A percentile compares a stretch with the other conserved stretches of the same genome.
These are phyloP conservation scores for Oceanodroma tethys DNA, from an alignment of 2,113 vertebrate species.

Conservation along the genomic window DNA sequence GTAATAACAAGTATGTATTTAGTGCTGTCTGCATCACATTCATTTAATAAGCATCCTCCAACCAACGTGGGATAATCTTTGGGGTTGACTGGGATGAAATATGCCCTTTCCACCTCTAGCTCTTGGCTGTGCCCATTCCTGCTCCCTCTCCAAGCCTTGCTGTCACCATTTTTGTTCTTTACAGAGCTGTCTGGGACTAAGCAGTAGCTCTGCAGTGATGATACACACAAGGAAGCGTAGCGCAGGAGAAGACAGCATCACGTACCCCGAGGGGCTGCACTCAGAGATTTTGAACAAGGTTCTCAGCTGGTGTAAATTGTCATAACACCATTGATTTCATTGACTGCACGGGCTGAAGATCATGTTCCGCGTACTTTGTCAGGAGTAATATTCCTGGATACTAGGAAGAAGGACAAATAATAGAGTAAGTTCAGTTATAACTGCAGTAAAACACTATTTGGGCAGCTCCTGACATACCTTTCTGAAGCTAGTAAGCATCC, in stretches of 20 bases:
- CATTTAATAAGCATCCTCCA: not conserved
- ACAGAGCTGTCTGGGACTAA: not conserved
- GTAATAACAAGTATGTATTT: not conserved
- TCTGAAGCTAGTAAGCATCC: not conserved
- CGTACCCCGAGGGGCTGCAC: fast-evolving
- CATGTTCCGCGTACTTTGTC: not conserved
- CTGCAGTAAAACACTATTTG: not conserved
- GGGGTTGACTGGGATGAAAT: not conserved
- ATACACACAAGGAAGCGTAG: fast-evolving
- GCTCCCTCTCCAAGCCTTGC: not conserved
- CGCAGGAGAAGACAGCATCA: not conserved
- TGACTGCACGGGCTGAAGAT: not conserved
- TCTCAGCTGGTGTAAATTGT: not conserved
- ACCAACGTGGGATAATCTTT: not conserved
- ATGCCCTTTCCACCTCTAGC: not conserved
- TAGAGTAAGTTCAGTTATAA: not conserved
- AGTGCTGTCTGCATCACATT: fast-evolving
- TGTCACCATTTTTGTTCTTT: not conserved
- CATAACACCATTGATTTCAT: not conserved
- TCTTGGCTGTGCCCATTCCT: not conserved
- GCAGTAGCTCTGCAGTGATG: not conserved
- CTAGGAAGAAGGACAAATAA: not conserved
- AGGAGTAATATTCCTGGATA: not conserved
- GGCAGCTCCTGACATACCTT: not conserved
- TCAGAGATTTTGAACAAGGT: not conserved